Conservation (phyloP, 1,140 invertebrate species). For the Trichonephila clavipes region DNA sequence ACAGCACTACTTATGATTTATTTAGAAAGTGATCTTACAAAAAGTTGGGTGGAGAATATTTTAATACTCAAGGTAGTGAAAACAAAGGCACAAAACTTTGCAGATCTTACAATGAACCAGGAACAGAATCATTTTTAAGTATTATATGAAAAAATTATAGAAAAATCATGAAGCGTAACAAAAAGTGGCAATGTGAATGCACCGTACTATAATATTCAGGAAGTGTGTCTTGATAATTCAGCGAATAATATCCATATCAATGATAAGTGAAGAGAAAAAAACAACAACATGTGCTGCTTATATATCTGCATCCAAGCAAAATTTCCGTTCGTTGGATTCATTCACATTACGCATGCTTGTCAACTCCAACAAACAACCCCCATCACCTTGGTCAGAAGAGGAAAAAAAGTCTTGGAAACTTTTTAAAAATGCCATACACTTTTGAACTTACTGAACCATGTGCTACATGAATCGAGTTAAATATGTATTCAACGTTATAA, state of each 20-base stretch:
- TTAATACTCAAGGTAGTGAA: neutral
- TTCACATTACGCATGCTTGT: neutral
- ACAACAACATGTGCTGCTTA: neutral
- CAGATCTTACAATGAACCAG: neutral
- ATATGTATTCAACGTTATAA: neutral
- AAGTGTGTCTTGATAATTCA: neutral
- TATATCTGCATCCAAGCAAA: neutral
- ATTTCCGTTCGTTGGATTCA: neutral
- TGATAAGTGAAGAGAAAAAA: neutral
- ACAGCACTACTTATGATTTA: too few relatives aligned
- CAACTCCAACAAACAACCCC: neutral
- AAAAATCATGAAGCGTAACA: neutral
- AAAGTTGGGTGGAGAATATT: too few relatives aligned
- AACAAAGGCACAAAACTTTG: neutral
- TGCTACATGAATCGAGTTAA: neutral
- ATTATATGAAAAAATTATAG: neutral
- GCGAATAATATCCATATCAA: neutral
- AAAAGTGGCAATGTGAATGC: neutral
- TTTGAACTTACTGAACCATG: neutral
- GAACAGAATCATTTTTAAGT: neutral
- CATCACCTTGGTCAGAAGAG: neutral
- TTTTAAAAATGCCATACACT: neutral
- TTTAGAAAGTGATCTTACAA: too few relatives aligned
- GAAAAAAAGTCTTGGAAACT: neutral
- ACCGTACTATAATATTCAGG: neutral